Base-by-base conservation (phyloP, 2,113 vertebrate genomes). In the Balaeniceps rex region DNA sequence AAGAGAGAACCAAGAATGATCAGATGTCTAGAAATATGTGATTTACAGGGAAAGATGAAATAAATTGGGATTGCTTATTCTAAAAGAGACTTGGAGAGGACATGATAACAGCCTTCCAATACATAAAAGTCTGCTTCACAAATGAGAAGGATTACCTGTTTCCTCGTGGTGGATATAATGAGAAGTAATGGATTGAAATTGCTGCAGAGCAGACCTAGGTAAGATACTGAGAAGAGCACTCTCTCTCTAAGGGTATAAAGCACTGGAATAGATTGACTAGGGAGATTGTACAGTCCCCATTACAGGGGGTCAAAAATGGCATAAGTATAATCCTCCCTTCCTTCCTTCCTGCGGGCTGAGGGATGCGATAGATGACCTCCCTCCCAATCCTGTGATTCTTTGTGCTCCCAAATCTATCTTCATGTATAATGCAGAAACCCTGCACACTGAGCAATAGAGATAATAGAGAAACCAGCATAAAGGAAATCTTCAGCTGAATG, bases 111-210 rank as follows among this genome's bases (percentile, higher is more conserved):
- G 85, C 49, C 65, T 87, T 87, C 57, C 75, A 85, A 57, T 63
- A 72, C 28, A 40, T n/a, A 61, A 84, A 93, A 94, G 61, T 68
- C 61, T 77, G 44, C 28, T 74, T 87, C 84, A 90, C 66, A 95
- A 80, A 72, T 0, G 7, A 83, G 77, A 94, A 54, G 33, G 40
- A 57, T 79, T 79, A 86, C 57, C 57, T 57, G 33, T 75, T 95
- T 93, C 79, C 81, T 87, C 57, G 34, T 40, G 36, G 47, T 89
- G 18, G 49, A 57, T 91, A 85, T 76, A 93, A 91, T 58, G 63
- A 85, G 66, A 94, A 91, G 31, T 87, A 91, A 94, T 83, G 63
- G 70, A 85, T 44, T 70, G 58, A 87, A 91, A 91, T 21, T 90
- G 61, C 57, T 76, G 17, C 70, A 38, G 38, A 70, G 57, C 44